Percentiles rank a stretch among this genome's conserved stretches.
phyloP scores from a whole-genome alignment of 2,888 invertebrate species.

The Cephus runcator region DNA sequence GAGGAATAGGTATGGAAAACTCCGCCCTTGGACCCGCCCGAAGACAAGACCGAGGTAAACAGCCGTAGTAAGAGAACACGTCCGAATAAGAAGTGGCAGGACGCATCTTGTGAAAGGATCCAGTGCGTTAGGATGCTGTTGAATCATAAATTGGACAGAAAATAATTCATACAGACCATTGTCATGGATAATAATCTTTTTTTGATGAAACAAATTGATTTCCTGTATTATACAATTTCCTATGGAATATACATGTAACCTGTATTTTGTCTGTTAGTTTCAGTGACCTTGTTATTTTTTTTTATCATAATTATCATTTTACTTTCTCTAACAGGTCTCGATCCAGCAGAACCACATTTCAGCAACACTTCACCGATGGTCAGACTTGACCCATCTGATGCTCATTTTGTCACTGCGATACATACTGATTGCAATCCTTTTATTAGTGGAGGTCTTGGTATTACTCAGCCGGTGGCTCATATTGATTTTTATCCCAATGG shows the following conservation, averaged over 20 bases:
- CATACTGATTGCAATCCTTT: slow-evolving; percentile 88
- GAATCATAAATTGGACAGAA: not conserved
- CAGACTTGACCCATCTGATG: slow-evolving; percentile 86
- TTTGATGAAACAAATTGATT: not conserved
- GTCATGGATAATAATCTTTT: not conserved
- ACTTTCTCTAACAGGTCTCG: slow-evolving; percentile 69
- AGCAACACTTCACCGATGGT: slow-evolving; percentile 82
- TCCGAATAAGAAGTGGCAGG: slow-evolving; percentile 51
- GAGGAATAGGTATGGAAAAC: slow-evolving; percentile 7
- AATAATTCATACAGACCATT: not conserved
- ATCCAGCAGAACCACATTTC: slow-evolving; percentile 94
- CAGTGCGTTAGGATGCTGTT: not conserved
- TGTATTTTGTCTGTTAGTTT: not conserved
- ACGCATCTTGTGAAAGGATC: not conserved
- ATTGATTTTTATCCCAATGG: slow-evolving; percentile 94
- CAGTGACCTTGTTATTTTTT: not conserved
- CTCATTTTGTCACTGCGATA: slow-evolving; percentile 88
- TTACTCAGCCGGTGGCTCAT: slow-evolving; percentile 84
- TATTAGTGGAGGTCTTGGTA: slow-evolving; percentile 82
- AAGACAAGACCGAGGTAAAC: slow-evolving; percentile 57
- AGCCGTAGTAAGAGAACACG: slow-evolving; percentile 55
- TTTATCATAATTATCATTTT: not conserved
- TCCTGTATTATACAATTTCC: not conserved
- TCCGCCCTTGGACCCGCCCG: slow-evolving; percentile 45
- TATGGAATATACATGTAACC: not conserved